Base-by-base conservation (phyloP, 53 echinoderm and acorn worm species). In the Holothuria leucospilota region DNA sequence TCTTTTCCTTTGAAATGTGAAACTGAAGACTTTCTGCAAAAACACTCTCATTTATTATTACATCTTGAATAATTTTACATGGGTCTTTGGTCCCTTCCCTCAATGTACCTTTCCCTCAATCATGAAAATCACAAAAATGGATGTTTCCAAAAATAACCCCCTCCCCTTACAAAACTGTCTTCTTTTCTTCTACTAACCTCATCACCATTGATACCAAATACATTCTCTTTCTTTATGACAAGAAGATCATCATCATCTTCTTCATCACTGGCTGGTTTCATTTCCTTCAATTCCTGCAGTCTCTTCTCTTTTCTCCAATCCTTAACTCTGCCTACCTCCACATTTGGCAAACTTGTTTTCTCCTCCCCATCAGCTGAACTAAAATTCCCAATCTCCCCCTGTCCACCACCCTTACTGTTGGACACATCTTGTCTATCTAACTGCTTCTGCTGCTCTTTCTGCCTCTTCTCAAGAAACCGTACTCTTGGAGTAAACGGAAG, bases 401-500 rank as follows among this genome's bases (percentile, higher is more conserved):
- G 16, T 56, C 56, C 56, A 10, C 8, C 18, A 18, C 49, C 8
- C 8, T 13, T 49, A 49, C 56, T 18, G 16, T 1, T 16, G 0
- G 18, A 56, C 15, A 18, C 56, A 56, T 56, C 56, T 56, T 56
- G 5, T 9, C 4, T 18, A 15, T 0, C 16, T 56, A 18, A 39
- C n/a, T 71, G 18, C 25, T 49, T 27, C 39, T 49, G 75, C 38
- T 80, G 59, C 8, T 60, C 25, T 18, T 80, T 80, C 80, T 80
- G 80, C 21, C 80, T 80, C 62, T 56, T 51, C 7, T 80, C 80
- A 9, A 80, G 14, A 15, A 80, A 80, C 8, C 80, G 59, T 16
- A 80, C 56, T 59, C 80, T 59, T 29, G 80, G 80, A 80, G 80
- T 80, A n/a, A 80, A 80, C 1, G 80, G 80, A 30, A 80, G 80